Evolutionary conservation across 2,888 invertebrate genomes (phyloP).

Genomic region (Ligdia adustata): DNA sequence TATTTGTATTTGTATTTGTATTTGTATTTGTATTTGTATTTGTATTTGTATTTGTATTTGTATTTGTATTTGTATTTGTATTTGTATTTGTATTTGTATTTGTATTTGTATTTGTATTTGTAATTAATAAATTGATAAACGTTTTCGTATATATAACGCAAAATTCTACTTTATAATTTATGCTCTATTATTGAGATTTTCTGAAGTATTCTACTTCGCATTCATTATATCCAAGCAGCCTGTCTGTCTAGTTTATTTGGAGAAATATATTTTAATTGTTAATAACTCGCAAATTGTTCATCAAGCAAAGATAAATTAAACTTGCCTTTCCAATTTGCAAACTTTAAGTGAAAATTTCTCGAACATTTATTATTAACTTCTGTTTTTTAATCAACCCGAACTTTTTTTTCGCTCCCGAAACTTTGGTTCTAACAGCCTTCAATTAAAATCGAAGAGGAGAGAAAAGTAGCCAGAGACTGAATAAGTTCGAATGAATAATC

Average conservation of each 20-base stretch:
- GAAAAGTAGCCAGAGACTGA: constrained; percentile 14
- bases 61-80: no score
- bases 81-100: no score
- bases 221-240: no score
- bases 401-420: constrained; percentile 11
- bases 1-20: no score
- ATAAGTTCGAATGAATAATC: constrained; percentile 20
- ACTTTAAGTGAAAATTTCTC: constrained; percentile 11
- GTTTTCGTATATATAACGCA: no score
- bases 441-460: constrained; percentile 21
- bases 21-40: no score
- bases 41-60: no score
- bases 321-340: constrained; percentile 10
- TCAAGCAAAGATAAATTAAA: constrained; percentile 14
- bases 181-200: no score
- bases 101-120: no score
- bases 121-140: no score
- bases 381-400: constrained; percentile 21
- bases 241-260: not conserved
- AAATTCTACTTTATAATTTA: no score
- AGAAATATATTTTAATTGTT: constrained; percentile 1
- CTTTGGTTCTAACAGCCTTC: constrained; percentile 14
- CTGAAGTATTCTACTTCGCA: no score
- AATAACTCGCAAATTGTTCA: constrained; percentile 5
- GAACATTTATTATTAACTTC: constrained; percentile 21